Percentiles rank a stretch among this genome's conserved stretches.
Conservation (phyloP, 2,797 vertebrate species). For the Melanotaenia nigrans region DNA sequence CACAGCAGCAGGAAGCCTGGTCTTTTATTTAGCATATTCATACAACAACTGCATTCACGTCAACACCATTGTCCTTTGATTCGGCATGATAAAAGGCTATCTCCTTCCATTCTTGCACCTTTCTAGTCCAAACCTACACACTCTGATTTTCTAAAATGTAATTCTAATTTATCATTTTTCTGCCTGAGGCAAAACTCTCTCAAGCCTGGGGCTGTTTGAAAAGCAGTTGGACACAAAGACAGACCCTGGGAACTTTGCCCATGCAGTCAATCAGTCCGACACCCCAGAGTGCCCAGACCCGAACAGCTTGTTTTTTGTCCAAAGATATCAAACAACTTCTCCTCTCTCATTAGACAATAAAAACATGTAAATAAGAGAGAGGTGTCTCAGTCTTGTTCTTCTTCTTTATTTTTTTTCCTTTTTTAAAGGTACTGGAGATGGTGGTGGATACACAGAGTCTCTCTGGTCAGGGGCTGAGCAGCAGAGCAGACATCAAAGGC, state of each 20-base stretch:
- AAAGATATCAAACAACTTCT: conserved; percentile 82
- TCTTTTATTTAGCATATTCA: conserved; percentile 78
- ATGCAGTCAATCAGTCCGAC: conserved; percentile 87
- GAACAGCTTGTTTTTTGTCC: conserved; percentile 83
- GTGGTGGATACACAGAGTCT: conserved; percentile 70
- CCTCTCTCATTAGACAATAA: conserved; percentile 76
- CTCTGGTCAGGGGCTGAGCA: conserved; percentile 82
- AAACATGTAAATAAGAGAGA: conserved; percentile 81
- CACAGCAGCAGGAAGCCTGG: conserved; percentile 60
- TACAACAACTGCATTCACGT: conserved; percentile 65
- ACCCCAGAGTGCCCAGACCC: conserved; percentile 83
- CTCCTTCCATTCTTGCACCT: conserved; percentile 74
- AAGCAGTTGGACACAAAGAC: conserved; percentile 86
- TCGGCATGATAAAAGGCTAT: conserved; percentile 73
- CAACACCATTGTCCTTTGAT: conserved; percentile 74
- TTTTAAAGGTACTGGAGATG: conserved; percentile 50
- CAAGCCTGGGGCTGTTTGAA: conserved; percentile 85
- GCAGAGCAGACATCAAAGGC: conserved; percentile 92
- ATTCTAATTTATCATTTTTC: conserved; percentile 87
- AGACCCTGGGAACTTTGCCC: conserved; percentile 87
- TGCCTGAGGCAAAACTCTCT: conserved; percentile 83
- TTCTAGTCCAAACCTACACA: conserved; percentile 74
- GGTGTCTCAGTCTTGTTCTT: conserved; percentile 57
- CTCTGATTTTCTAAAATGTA: conserved; percentile 84
- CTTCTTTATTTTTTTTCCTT: conserved; percentile 29